Conservation (phyloP, 2,797 vertebrate species). For the Alcedo quadribrachys region DNA sequence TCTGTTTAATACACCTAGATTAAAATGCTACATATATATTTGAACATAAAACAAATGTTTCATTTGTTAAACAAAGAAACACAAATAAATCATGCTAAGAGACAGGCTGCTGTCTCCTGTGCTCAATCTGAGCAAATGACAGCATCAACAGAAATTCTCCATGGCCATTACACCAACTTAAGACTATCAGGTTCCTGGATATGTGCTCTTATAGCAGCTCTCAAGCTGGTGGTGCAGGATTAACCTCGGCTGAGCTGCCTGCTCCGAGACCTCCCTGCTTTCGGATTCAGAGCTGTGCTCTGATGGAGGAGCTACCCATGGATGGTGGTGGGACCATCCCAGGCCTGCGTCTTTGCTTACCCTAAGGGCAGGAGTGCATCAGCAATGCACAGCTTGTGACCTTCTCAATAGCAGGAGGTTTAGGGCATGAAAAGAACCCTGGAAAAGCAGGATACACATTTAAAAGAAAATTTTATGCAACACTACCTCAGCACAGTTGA, state of each 20-base stretch:
- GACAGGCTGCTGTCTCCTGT: background rate
- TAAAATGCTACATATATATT: slow-evolving; percentile 1
- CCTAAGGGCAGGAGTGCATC: background rate
- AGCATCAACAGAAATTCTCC: background rate
- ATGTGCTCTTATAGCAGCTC: background rate
- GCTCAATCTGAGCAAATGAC: background rate
- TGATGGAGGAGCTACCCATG: rapidly evolving
- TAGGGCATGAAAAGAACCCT: background rate
- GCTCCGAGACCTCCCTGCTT: background rate
- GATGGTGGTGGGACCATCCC: background rate
- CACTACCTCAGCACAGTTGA: background rate
- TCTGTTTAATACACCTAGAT: slow-evolving; percentile 27
- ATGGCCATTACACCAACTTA: rapidly evolving
- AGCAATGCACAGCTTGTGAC: background rate
- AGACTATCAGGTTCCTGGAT: background rate
- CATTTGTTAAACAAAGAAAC: slow-evolving; percentile 22
- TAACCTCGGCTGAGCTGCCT: background rate
- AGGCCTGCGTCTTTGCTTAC: background rate
- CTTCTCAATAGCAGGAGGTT: background rate
- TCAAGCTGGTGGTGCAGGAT: background rate
- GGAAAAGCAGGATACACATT: background rate
- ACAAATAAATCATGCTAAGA: background rate
- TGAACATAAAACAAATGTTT: slow-evolving; percentile 24
- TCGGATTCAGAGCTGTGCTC: background rate
- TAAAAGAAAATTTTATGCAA: background rate